phyloP scores from a whole-genome alignment of 2,113 vertebrate genomes.

The Pollimyrus isidori region DNA sequence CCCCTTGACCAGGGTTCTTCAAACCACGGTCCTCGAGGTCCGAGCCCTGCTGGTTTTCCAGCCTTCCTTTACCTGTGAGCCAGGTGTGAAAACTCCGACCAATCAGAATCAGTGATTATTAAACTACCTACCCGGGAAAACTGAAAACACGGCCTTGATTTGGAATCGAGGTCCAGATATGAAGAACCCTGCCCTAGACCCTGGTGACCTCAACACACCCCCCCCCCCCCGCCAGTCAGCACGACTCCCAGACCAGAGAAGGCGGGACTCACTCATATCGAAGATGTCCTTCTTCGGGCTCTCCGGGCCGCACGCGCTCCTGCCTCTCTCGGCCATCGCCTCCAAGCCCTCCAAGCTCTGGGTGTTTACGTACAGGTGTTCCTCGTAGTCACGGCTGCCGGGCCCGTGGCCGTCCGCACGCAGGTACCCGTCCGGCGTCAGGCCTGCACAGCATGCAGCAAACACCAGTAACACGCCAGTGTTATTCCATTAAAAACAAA shows the following conservation, averaged over 20 bases:
- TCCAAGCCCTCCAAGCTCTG: conserved; percentile 70
- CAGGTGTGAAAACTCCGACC: neutral
- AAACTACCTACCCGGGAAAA: neutral
- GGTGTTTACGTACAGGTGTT: conserved; percentile 93
- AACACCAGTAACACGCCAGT: neutral
- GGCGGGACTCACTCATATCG: conserved; percentile 81
- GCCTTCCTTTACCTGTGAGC: neutral
- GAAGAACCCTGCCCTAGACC: neutral
- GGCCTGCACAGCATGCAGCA: conserved; percentile 31
- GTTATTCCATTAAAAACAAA: neutral
- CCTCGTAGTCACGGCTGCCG: conserved; percentile 75
- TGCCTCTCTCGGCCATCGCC: conserved; percentile 26
- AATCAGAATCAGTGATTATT: neutral
- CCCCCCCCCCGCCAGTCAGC: neutral
- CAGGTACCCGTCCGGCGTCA: conserved; percentile 74
- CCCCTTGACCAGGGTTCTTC: neutral
- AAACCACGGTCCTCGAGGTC: neutral
- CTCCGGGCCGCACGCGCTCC: conserved; percentile 42
- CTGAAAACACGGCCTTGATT: neutral
- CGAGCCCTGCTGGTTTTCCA: neutral
- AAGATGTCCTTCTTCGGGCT: conserved; percentile 92
- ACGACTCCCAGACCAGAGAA: neutral
- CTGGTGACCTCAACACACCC: too few relatives aligned
- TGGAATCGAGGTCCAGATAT: neutral
- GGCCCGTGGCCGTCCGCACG: conserved; percentile 68